Evolutionary conservation across 2,797 vertebrate genomes (phyloP), one percentile per base, ranked within the genome.

Genomic region (Acridotheres tristis): DNA sequence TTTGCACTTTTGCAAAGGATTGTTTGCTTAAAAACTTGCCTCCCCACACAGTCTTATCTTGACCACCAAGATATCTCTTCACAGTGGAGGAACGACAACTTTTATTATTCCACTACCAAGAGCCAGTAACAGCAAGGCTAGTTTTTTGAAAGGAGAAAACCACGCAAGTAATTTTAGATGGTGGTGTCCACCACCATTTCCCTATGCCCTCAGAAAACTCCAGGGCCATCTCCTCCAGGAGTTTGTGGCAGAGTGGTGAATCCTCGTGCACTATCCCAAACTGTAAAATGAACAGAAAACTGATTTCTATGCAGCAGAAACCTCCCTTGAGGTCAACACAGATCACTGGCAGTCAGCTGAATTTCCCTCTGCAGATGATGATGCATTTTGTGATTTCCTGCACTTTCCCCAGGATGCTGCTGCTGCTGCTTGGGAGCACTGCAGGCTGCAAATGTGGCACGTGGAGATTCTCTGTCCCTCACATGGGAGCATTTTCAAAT

Each of bases 241-340:
- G 20, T 55, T 11, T 13, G 43, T 9, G 27, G 48, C 54, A 57
- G 25, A 51, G 16, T 10, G 8, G 32, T 6, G 2, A 90, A 88
- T 15, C 42, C 32, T 66, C 55, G 48, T n/a, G 27, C 27, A 34
- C 34, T 53, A 57, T 45, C 19, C 27, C 61, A 43, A 78, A 63
- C 48, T n/a, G 36, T 43, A 83, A 90, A 95, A 40, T 36, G 23
- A 76, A 45, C 27, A n/a, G 30, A 29, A 85, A 82, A 71, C 26
- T 34, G 34, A 66, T 47, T 88, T 88, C 18, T 7, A 1, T 30
- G 57, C 47, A 58, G 59, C 32, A 77, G 21, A 75, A 87, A 50
- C 10, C 48, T 69, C 38, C 57, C 53, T 50, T 10, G 36, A 66
- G 57, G 25, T 66, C 59, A 54, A 10, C 25, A 61, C 0, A 0